These are phyloP conservation scores for Alligator mississippiensis DNA, from an alignment of 2,113 vertebrate species.

Conservation along the genomic window DNA sequence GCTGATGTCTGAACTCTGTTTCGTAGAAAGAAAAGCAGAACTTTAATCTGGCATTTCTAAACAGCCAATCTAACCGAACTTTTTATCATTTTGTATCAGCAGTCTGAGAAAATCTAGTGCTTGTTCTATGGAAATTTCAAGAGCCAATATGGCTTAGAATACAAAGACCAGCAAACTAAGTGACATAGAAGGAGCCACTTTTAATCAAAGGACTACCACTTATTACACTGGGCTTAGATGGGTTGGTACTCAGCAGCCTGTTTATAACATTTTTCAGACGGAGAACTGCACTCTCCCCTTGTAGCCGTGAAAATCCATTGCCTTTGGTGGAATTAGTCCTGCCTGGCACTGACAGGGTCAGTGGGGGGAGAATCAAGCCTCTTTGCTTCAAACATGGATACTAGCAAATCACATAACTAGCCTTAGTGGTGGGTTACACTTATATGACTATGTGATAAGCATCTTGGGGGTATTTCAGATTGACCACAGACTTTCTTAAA, in stretches of 20 bases:
- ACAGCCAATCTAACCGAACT: background rate
- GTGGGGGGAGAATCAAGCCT: background rate
- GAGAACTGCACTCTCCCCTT: background rate
- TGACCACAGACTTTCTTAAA: background rate
- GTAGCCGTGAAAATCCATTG: background rate
- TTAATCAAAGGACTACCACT: background rate
- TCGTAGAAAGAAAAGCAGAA: slow-evolving; percentile 24
- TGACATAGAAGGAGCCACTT: too few relatives aligned
- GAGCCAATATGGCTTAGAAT: background rate
- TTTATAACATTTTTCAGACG: background rate
- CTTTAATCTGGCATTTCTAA: background rate
- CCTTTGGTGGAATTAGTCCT: background rate
- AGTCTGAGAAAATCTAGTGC: background rate
- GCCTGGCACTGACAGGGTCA: background rate
- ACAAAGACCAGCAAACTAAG: background rate
- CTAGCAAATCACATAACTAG: background rate
- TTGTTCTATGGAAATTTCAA: background rate
- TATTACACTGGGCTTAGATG: background rate
- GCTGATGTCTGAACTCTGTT: background rate
- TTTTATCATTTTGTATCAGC: background rate
- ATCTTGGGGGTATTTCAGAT: background rate
- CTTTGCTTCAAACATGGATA: background rate
- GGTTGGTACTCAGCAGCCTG: background rate
- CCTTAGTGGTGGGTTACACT: background rate
- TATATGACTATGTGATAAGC: background rate